Evolutionary conservation across 2,888 invertebrate genomes (phyloP), one percentile per base, ranked within the genome.

Genomic region (Catocala nupta): DNA sequence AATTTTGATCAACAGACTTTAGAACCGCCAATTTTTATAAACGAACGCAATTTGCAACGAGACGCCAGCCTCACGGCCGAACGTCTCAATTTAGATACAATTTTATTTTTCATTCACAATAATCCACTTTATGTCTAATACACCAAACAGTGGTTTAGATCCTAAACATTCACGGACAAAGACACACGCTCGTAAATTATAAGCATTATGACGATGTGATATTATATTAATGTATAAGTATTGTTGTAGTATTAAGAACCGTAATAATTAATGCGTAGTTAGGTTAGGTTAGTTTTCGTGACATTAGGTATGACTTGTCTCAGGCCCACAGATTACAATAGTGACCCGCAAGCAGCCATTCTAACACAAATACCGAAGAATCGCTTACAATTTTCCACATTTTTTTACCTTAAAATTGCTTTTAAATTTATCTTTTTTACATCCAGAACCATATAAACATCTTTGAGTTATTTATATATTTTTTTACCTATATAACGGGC

Each of bases 391-490:
- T 85, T 86, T 84, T 84, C 81, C 82, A 85, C 83, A 84, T 88
- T 90, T 90, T 80, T 90, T 81, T 70, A 88, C 86, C 88, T 90
- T 90, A 90, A 75, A 91, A 89, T 89, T 88, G 88, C 82, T 77
- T 91, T 92, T 91, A 90, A 90, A 90, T 90, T 93, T 92, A 91
- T 90, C 83, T 90, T 91, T 87, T 91, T 93, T 93, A 94, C 93
- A 94, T 90, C 94, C 94, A 94, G 94, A 94, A 93, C 90, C 92
- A 94, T 94, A 94, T 94, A 94, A 94, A 94, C 94, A 94, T 94
- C 94, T 94, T 94, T 93, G 91, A 92, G 92, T 94, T 90, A 93
- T 92, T 90, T 91, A 93, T 93, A 83, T 93, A 93, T 92, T 92
- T 92, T 88, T 93, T 94, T 93, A 93, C 93, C 94, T 94, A 94